Evolutionary conservation across 1,140 invertebrate species (phyloP), one percentile per base, ranked within the genome.

Genomic region (Carposina sasakii): DNA sequence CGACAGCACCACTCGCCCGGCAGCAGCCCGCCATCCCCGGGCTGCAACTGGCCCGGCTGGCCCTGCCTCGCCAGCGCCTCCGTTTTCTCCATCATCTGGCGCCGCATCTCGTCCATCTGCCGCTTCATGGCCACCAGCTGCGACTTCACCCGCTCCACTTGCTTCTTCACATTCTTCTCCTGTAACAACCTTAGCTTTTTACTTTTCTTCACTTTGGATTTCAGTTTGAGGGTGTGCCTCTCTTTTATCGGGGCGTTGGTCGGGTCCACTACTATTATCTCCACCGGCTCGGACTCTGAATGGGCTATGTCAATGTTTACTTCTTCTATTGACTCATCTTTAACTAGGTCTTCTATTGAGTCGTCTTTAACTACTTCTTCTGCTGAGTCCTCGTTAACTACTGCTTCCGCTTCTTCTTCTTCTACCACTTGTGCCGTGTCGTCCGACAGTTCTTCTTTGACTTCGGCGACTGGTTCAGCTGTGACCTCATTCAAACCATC

Each of bases 1-100:
- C 85, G 87, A 57, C 86, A 89, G 34, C 87, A 87, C 88, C 87
- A 88, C 57, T 88, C 88, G 1, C 81, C 85, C 20, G 87, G 71
- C 43, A 75, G 40, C 16, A 81, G 48, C 30, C 71, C 74, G 31
- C 52, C 67, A 37, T 70, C 73, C 4, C 70, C 63, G 64, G 71
- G 65, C 43, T 60, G 66, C 19, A 8, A 22, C 8, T 60, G n/a
- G n/a, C n/a, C n/a, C n/a, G n/a, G n/a, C 12, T 57, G 40, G n/a
- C 37, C 39, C 17, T 48, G n/a, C n/a, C n/a, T 52, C 8, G 48
- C 34, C 30, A 74, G 19, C 19, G 62, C 64, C 51, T 75, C 66
- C 5, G 62, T 65, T 40, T 66, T 70, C 34, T 63, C 20, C 43
- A 67, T 19, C 60, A 78, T 77, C 45, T 78, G 59, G 48, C 68